Conservation (phyloP, 2,113 vertebrate species). For the Gymnocephalus cernua region DNA sequence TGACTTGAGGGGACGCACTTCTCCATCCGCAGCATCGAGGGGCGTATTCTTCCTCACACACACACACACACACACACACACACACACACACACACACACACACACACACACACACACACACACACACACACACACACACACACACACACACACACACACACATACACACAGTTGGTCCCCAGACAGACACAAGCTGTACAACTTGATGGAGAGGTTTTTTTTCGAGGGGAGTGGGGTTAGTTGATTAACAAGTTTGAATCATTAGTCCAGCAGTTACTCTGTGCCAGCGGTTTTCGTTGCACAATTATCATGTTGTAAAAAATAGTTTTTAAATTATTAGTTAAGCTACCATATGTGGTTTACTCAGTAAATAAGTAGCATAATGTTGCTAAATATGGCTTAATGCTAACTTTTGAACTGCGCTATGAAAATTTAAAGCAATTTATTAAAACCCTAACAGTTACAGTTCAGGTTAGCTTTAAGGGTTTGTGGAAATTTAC, state of each 20-base stretch:
- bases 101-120: slow-evolving; percentile 16
- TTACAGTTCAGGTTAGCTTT: too few relatives aligned
- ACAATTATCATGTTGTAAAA: not conserved
- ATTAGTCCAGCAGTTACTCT: slow-evolving; percentile 12
- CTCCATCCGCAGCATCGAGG: slow-evolving; percentile 73
- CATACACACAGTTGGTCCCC: slow-evolving; percentile 5
- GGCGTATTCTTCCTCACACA: slow-evolving; percentile 58
- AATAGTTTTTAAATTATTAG: not conserved
- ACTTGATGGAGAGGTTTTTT: slow-evolving; percentile 19
- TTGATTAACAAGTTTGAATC: slow-evolving; percentile 19
- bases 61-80: slow-evolving; percentile 16
- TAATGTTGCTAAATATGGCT: too few relatives aligned
- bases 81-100: not conserved
- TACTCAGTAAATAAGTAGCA: too few relatives aligned
- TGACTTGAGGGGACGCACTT: slow-evolving; percentile 66
- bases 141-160: slow-evolving; percentile 17
- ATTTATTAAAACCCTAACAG: too few relatives aligned
- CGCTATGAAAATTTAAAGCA: too few relatives aligned
- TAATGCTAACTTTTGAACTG: too few relatives aligned
- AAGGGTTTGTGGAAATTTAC: too few relatives aligned
- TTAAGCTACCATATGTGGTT: too few relatives aligned
- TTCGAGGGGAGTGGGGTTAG: not conserved
- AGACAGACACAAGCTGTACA: slow-evolving; percentile 21
- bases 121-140: not conserved
- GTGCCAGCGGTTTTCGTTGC: not conserved